Evolutionary conservation across 2,113 vertebrate genomes (phyloP).

Genomic region (Takifugu flavidus): DNA sequence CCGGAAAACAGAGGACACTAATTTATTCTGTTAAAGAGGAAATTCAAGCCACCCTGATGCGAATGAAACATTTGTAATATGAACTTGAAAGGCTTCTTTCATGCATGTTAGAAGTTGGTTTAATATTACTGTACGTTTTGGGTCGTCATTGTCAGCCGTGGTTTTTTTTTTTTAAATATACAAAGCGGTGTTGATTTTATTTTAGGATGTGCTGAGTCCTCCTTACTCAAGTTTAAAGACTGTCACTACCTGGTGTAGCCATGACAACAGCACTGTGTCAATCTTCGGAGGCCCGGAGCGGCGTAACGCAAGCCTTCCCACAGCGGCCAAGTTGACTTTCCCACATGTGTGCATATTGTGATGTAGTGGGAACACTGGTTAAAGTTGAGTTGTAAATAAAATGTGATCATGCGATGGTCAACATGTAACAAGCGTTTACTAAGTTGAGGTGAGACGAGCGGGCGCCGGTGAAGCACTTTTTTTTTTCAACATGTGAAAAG

Average conservation of each 20-base stretch:
- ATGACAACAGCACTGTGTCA: conserved; percentile 32
- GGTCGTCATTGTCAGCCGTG: not conserved
- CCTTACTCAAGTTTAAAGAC: conserved; percentile 33
- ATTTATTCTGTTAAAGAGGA: conserved; percentile 65
- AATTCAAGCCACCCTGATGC: conserved; percentile 55
- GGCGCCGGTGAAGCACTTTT: conserved; percentile 72
- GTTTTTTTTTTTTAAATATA: conserved; percentile 26
- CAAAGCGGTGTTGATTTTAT: conserved; percentile 31
- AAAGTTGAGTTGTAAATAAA: conserved; percentile 42
- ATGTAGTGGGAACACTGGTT: conserved; percentile 24
- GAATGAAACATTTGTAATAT: conserved; percentile 51
- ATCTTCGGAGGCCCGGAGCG: conserved; percentile 19
- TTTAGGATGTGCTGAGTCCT: conserved; percentile 31
- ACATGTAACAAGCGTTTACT: conserved; percentile 40
- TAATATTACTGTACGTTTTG: conserved; percentile 47
- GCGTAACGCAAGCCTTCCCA: conserved; percentile 22
- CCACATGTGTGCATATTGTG: conserved; percentile 27
- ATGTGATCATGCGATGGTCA: conserved; percentile 42
- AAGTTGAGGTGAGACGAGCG: conserved; percentile 36
- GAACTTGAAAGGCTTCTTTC: conserved; percentile 75
- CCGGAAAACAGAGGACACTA: conserved; percentile 37
- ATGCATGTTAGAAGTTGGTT: conserved; percentile 69
- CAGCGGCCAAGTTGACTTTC: conserved; percentile 17
- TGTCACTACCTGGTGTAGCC: conserved; percentile 63
- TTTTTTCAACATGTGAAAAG: conserved; percentile 64